A percentile compares a stretch with the other conserved stretches of the same genome.
Evolutionary conservation across 2,888 invertebrate genomes (phyloP).

Genomic region (Idaea dimidiata): DNA sequence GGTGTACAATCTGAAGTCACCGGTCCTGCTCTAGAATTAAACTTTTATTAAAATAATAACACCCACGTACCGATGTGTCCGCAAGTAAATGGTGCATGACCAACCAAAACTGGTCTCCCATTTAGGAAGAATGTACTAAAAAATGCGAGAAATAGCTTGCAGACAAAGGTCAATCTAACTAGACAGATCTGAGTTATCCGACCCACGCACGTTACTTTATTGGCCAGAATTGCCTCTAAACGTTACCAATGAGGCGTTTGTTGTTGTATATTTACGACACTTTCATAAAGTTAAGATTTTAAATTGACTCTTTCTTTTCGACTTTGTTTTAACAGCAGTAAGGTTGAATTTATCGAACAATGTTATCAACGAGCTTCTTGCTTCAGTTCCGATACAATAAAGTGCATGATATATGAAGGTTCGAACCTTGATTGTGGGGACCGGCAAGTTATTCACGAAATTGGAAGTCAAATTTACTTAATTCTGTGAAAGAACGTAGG

Average conservation of each 20-base stretch:
- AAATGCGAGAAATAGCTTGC: constrained; percentile 29
- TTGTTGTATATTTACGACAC: constrained; percentile 73
- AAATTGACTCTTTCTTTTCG: constrained; percentile 15
- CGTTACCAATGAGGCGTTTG: constrained; percentile 76
- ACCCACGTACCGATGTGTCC: constrained; percentile 59
- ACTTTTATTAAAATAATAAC: constrained; percentile 60
- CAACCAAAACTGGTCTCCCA: constrained; percentile 16
- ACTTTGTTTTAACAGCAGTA: constrained; percentile 12
- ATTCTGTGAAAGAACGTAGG: constrained; percentile 38
- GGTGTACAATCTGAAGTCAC: constrained; percentile 26
- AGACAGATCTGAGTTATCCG: constrained; percentile 50
- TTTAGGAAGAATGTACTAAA: constrained; percentile 21
- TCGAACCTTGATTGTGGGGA: constrained; percentile 35
- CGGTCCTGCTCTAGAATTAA: constrained; percentile 38
- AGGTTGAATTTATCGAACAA: constrained; percentile 10
- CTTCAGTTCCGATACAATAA: constrained; percentile 59
- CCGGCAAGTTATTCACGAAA: constrained; percentile 40
- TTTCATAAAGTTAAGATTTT: constrained; percentile 25
- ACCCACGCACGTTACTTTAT: constrained; percentile 75
- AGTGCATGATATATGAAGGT: constrained; percentile 58
- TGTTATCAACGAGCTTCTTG: constrained; percentile 43
- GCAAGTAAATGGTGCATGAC: constrained; percentile 51
- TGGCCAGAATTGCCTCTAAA: constrained; percentile 77
- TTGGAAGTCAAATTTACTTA: constrained; percentile 37
- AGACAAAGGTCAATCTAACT: constrained; percentile 40